Evolutionary conservation across 1,140 invertebrate species (phyloP).

Genomic region (Parapsyche elsis): DNA sequence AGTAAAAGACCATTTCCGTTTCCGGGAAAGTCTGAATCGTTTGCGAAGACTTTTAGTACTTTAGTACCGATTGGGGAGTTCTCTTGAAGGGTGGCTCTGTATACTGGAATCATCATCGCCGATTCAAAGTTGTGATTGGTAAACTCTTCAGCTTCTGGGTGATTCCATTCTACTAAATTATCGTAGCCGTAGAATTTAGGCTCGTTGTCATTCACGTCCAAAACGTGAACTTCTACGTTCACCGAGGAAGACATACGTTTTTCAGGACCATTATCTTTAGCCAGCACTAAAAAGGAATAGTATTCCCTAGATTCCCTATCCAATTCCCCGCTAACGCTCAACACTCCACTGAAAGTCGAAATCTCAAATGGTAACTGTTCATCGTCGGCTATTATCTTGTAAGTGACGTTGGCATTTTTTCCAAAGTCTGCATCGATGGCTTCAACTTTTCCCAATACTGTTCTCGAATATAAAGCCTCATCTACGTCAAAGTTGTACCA

Average conservation of each 20-base stretch:
- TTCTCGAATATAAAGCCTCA: conserved; percentile 79
- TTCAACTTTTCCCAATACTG: conserved; percentile 78
- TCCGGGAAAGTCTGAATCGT: conserved; percentile 84
- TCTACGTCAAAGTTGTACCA: conserved; percentile 86
- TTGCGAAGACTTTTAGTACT: conserved; percentile 80
- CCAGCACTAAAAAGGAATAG: conserved; percentile 80
- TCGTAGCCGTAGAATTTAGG: conserved; percentile 80
- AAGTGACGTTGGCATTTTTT: conserved; percentile 80
- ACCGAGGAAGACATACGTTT: conserved; percentile 75
- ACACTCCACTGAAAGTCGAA: conserved; percentile 76
- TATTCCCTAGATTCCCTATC: conserved; percentile 81
- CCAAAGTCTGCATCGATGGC: conserved; percentile 82
- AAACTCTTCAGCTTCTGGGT: conserved; percentile 64
- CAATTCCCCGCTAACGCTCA: conserved; percentile 80
- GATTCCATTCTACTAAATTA: conserved; percentile 67
- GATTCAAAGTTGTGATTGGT: conserved; percentile 68
- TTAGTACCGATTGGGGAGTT: conserved; percentile 76
- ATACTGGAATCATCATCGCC: conserved; percentile 73
- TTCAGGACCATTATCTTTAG: conserved; percentile 74
- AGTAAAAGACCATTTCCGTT: conserved; percentile 86
- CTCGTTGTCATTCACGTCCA: conserved; percentile 84
- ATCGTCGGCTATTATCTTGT: conserved; percentile 71
- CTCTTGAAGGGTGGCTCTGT: conserved; percentile 76
- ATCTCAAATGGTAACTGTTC: conserved; percentile 80
- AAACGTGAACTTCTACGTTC: conserved; percentile 81